A percentile compares a stretch with the other conserved stretches of the same genome.
phyloP scores from a whole-genome alignment of 2,888 invertebrate genomes.

The Stramonita haemastoma region DNA sequence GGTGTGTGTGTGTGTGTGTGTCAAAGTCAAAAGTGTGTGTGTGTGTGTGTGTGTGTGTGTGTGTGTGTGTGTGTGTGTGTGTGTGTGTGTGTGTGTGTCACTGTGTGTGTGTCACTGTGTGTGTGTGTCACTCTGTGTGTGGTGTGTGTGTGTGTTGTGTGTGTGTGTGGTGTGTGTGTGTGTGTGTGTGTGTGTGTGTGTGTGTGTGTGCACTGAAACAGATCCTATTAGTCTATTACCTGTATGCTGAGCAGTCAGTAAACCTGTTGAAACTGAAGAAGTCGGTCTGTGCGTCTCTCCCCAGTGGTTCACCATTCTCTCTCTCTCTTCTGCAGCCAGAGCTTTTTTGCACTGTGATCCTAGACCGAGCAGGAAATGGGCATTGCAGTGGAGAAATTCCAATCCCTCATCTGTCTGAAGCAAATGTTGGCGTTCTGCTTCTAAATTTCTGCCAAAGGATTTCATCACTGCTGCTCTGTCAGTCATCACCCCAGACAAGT shows the following conservation, averaged over 20 bases:
- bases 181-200: too few species aligned
- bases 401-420: neutral
- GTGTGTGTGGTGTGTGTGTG: too few species aligned
- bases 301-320: neutral
- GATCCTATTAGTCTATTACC: neutral
- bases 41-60: too few species aligned
- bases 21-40: too few species aligned
- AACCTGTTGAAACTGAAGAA: neutral
- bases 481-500: slow-evolving; percentile 6
- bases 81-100: too few species aligned
- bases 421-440: neutral
- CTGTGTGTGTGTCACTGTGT: too few species aligned
- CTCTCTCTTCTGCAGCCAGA: neutral
- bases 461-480: slow-evolving; percentile 31
- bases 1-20: too few species aligned
- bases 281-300: neutral
- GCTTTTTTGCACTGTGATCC: neutral
- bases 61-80: too few species aligned
- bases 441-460: neutral
- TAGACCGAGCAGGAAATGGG: slow-evolving; percentile 19
- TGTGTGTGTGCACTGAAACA: neutral
- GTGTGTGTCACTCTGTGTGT: too few species aligned
- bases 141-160: too few species aligned
- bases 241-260: neutral
- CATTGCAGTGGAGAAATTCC: slow-evolving; percentile 28